Percentiles rank a stretch among this genome's conserved stretches.
Conservation (phyloP, 2,888 invertebrate genomes). For the Nomada goodeniana region DNA sequence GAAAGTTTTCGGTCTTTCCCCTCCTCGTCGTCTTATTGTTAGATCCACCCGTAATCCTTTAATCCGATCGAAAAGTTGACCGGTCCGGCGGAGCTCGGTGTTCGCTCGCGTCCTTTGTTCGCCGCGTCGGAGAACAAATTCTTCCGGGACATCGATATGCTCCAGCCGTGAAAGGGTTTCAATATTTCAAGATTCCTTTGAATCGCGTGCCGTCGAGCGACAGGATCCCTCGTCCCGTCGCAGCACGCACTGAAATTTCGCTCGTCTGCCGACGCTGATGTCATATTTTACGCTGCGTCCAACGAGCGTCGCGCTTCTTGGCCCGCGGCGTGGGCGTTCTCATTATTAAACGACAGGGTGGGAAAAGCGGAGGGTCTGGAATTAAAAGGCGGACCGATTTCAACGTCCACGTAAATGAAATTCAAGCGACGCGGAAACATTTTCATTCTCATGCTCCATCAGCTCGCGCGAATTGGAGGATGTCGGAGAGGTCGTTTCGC, state of each 20-base stretch:
- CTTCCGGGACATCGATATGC: slow-evolving; percentile 3
- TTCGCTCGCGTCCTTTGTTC: slow-evolving; percentile 42
- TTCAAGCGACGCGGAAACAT: slow-evolving; percentile 47
- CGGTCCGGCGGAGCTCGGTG: slow-evolving; percentile 17
- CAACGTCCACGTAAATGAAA: slow-evolving; percentile 46
- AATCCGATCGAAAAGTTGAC: slow-evolving; percentile 18
- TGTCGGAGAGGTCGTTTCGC: slow-evolving; percentile 2
- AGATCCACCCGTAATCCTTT: slow-evolving; percentile 32
- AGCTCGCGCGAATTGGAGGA: slow-evolving; percentile 1
- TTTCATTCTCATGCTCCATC: slow-evolving; percentile 26
- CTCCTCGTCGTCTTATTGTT: background rate
- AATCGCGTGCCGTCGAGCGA: too few relatives aligned
- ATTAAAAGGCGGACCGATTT: slow-evolving; percentile 27
- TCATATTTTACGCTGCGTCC: slow-evolving; percentile 35
- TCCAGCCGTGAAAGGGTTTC: slow-evolving; percentile 5
- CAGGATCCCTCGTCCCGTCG: too few relatives aligned
- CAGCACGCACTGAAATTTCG: too few relatives aligned
- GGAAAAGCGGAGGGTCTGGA: background rate
- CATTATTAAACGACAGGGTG: slow-evolving; percentile 31
- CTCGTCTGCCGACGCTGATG: too few relatives aligned
- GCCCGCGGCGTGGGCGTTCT: background rate
- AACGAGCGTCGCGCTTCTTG: background rate
- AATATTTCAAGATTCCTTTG: background rate
- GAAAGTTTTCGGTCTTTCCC: slow-evolving; percentile 4
- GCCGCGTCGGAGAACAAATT: background rate